phyloP scores from a whole-genome alignment of 2,113 vertebrate genomes.

The Zosterops lateralis region DNA sequence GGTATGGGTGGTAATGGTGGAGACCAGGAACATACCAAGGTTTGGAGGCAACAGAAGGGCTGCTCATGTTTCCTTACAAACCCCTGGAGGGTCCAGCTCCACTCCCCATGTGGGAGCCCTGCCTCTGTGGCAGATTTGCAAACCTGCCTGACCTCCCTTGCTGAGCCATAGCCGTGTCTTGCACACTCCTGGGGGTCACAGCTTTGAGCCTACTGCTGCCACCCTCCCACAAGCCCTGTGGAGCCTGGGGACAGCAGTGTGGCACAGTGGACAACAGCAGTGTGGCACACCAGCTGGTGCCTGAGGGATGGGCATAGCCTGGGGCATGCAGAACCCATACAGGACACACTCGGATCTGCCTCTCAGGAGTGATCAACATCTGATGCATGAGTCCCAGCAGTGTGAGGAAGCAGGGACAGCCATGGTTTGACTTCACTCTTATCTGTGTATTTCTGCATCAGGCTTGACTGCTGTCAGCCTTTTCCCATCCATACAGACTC shows the following conservation, averaged over 20 bases:
- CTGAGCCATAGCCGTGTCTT: not conserved
- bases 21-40: not conserved
- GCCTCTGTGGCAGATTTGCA: not conserved
- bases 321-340: not conserved
- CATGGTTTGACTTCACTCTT: not conserved
- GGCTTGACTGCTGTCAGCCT: not conserved
- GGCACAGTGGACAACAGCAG: not conserved
- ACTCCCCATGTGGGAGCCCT: rapidly evolving
- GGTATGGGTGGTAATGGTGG: not conserved
- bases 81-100: not conserved
- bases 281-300: not conserved
- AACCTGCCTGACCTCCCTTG: too few relatives aligned
- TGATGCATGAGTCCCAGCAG: rapidly evolving
- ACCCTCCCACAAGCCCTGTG: rapidly evolving
- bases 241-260: rapidly evolving
- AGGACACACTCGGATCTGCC: not conserved
- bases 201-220: not conserved
- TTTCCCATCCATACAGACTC: not conserved
- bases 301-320: not conserved
- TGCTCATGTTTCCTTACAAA: not conserved
- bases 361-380: not conserved
- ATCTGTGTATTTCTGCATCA: not conserved
- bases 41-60: not conserved
- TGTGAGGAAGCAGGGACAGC: not conserved
- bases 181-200: not conserved